Conservation (phyloP, 1,140 invertebrate genomes). For the Drosophila neocordata region DNA sequence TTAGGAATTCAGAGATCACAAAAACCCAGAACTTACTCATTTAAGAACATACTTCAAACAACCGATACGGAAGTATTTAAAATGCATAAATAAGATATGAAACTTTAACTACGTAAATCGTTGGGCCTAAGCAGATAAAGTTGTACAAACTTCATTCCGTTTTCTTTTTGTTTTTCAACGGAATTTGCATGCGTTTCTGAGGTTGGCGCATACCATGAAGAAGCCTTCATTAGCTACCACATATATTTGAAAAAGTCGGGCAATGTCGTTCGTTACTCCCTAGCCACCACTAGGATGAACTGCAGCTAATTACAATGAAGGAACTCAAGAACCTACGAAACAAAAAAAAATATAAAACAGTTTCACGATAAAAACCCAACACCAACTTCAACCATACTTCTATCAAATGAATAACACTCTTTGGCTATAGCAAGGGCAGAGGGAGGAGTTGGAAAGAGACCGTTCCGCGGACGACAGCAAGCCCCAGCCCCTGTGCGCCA, state of each 20-base stretch:
- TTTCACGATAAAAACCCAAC: constrained; percentile 46
- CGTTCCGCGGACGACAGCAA: constrained; percentile 39
- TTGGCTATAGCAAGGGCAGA: background rate
- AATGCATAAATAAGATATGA: constrained; percentile 33
- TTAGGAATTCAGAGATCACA: too few species aligned
- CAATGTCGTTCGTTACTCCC: constrained; percentile 80
- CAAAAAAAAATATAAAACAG: constrained; percentile 38
- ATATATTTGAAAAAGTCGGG: constrained; percentile 59
- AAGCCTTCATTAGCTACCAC: constrained; percentile 64
- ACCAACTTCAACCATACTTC: constrained; percentile 17
- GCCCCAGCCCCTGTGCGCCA: constrained; percentile 63
- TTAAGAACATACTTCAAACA: constrained; percentile 48
- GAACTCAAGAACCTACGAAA: background rate
- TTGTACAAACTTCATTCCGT: constrained; percentile 32
- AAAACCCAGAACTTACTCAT: too few species aligned
- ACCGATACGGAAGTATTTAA: constrained; percentile 57
- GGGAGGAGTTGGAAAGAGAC: background rate
- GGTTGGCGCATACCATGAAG: constrained; percentile 34
- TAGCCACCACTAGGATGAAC: constrained; percentile 60
- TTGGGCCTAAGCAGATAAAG: constrained; percentile 65
- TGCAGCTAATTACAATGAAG: constrained; percentile 67
- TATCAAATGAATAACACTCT: constrained; percentile 29
- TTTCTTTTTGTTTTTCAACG: constrained; percentile 50
- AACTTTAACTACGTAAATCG: constrained; percentile 61
- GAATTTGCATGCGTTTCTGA: constrained; percentile 75